These are phyloP conservation scores for Astropecten irregularis DNA, from an alignment of 53 echinoderm and acorn worm genomes.

Conservation along the genomic window DNA sequence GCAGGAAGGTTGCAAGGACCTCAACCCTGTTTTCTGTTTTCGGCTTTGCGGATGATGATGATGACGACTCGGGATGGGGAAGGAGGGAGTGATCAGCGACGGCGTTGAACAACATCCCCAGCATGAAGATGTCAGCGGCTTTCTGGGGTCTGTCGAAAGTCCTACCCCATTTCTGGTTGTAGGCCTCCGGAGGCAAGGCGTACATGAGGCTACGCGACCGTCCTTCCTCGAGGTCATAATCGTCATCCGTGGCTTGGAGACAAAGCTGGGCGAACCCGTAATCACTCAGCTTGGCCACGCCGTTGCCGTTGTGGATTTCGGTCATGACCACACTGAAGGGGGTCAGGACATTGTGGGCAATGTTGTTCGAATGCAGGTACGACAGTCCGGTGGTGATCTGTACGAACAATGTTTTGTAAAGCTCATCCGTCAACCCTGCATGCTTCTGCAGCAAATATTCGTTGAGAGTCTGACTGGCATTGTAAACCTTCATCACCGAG, in stretches of 20 bases:
- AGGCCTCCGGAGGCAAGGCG: constrained; percentile 78
- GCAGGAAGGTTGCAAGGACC: constrained; percentile 67
- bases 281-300: constrained; percentile 79
- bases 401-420: constrained; percentile 74
- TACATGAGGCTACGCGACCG: constrained; percentile 67
- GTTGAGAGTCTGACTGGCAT: constrained; percentile 66
- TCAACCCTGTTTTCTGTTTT: constrained; percentile 35
- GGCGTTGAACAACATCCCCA: constrained; percentile 83
- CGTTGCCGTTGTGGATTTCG: constrained; percentile 59
- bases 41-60: background rate
- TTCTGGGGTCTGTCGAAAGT: constrained; percentile 73
- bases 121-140: constrained; percentile 86
- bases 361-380: constrained; percentile 71
- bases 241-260: constrained; percentile 66
- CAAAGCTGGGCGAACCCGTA: constrained; percentile 87
- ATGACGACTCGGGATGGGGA: constrained; percentile 6
- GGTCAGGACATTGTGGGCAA: constrained; percentile 84
- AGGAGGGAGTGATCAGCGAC: constrained; percentile 80
- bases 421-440: constrained; percentile 59
- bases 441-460: constrained; percentile 75
- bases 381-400: constrained; percentile 79
- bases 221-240: constrained; percentile 69
- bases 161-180: constrained; percentile 63
- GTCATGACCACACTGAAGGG: constrained; percentile 80
- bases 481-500: constrained; percentile 67